Conservation (phyloP, 1,140 invertebrate species). For the Hetaerina americana region DNA sequence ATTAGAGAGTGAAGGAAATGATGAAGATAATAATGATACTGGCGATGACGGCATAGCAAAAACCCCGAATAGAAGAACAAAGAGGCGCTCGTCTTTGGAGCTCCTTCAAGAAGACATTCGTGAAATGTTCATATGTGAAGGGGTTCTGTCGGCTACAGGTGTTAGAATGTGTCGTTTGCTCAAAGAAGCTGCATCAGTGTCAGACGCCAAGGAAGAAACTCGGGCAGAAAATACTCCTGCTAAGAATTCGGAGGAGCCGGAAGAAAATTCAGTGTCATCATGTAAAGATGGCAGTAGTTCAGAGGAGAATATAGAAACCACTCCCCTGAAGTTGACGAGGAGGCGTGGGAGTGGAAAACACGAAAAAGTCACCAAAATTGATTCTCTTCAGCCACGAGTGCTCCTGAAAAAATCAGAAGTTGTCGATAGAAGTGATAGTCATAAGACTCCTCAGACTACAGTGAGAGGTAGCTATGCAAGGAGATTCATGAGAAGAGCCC, state of each 20-base stretch:
- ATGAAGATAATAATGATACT: neutral
- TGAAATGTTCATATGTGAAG: conserved; percentile 50
- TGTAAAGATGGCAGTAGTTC: conserved; percentile 4
- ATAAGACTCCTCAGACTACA: too few species aligned
- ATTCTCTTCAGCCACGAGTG: neutral
- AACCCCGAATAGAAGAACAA: conserved; percentile 18
- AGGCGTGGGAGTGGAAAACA: too few species aligned
- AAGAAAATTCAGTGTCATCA: conserved; percentile 20
- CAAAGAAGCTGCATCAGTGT: conserved; percentile 15
- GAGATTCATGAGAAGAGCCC: neutral
- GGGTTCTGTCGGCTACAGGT: conserved; percentile 38
- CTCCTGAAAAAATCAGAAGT: neutral
- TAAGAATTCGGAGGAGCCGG: conserved; percentile 19
- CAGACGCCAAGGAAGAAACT: conserved; percentile 16
- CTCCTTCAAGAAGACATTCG: conserved; percentile 49
- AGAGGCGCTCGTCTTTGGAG: conserved; percentile 37
- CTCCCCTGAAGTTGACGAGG: neutral
- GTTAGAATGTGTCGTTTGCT: conserved; percentile 36
- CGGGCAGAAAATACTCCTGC: conserved; percentile 7
- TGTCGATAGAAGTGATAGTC: too few species aligned
- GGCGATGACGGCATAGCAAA: neutral
- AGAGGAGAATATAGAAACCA: neutral
- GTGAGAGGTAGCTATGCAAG: neutral
- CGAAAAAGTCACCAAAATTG: too few species aligned
- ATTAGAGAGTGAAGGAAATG: conserved; percentile 13